Conservation (phyloP, 2,797 vertebrate genomes). For the Paratrypauchen microcephalus region DNA sequence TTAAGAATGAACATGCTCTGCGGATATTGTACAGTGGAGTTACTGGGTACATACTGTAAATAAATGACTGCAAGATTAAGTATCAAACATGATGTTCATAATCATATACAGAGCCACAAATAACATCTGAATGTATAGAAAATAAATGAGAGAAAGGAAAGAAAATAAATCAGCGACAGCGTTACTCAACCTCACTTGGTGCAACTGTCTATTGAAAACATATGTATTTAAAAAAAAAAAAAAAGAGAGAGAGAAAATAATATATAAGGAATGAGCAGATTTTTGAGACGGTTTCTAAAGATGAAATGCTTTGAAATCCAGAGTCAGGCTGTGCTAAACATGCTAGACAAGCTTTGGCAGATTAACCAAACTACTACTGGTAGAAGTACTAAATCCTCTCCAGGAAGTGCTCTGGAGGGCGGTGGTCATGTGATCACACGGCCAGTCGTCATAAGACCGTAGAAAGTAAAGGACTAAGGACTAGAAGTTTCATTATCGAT, state of each 20-base stretch:
- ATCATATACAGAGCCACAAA: slow-evolving; percentile 73
- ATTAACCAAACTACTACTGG: slow-evolving; percentile 38
- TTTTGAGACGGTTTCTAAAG: slow-evolving; percentile 20
- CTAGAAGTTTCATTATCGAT: neutral
- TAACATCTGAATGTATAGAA: slow-evolving; percentile 69
- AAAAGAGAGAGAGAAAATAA: neutral
- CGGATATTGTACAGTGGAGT: slow-evolving; percentile 76
- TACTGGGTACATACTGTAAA: slow-evolving; percentile 71
- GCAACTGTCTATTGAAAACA: slow-evolving; percentile 35
- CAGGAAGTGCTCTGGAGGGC: slow-evolving; percentile 40
- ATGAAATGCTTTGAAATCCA: slow-evolving; percentile 38
- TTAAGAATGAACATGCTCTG: slow-evolving; percentile 78
- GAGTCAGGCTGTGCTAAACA: slow-evolving; percentile 32
- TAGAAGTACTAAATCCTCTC: slow-evolving; percentile 14
- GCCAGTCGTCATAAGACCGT: neutral
- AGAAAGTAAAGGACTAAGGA: neutral
- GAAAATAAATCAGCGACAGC: slow-evolving; percentile 54
- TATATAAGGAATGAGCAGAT: slow-evolving; percentile 17
- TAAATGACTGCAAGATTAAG: slow-evolving; percentile 65
- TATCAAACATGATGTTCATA: slow-evolving; percentile 68
- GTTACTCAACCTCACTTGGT: slow-evolving; percentile 28
- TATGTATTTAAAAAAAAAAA: neutral
- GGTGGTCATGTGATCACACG: slow-evolving; percentile 20
- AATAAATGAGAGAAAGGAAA: slow-evolving; percentile 47
- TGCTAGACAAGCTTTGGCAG: slow-evolving; percentile 59